Conservation (phyloP, 2,113 vertebrate genomes). For the Rhinopithecus roxellana region DNA sequence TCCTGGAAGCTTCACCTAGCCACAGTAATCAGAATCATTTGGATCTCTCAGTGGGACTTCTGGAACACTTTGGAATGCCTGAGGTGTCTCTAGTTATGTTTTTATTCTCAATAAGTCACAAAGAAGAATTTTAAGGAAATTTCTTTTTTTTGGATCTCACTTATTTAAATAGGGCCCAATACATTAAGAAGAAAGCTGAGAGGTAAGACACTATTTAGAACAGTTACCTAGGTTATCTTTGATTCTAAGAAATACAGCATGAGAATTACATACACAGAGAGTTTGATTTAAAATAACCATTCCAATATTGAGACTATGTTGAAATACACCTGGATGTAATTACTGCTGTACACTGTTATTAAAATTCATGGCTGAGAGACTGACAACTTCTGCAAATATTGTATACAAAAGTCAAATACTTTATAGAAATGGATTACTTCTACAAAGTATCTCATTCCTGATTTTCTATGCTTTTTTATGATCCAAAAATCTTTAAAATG, state of each 20-base stretch:
- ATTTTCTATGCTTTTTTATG: neutral
- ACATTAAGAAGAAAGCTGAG: neutral
- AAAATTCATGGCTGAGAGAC: neutral
- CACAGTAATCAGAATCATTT: neutral
- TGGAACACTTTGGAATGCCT: rapidly evolving
- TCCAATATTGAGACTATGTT: neutral
- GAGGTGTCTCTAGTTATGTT: neutral
- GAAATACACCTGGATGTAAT: neutral
- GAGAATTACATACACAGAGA: neutral
- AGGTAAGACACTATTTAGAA: neutral
- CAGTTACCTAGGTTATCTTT: neutral
- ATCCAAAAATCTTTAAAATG: neutral
- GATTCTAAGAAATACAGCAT: neutral
- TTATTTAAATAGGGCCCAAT: neutral
- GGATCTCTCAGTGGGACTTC: neutral
- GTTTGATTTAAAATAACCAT: neutral
- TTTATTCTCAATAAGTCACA: neutral
- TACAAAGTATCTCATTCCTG: neutral
- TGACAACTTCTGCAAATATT: neutral
- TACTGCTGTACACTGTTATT: neutral
- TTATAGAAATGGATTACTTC: neutral
- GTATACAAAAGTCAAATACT: neutral
- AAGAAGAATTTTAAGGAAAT: neutral
- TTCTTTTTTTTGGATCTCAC: rapidly evolving
- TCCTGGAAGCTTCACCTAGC: neutral